Conservation (phyloP, 2,113 vertebrate species). For the Erpornis zantholeuca region DNA sequence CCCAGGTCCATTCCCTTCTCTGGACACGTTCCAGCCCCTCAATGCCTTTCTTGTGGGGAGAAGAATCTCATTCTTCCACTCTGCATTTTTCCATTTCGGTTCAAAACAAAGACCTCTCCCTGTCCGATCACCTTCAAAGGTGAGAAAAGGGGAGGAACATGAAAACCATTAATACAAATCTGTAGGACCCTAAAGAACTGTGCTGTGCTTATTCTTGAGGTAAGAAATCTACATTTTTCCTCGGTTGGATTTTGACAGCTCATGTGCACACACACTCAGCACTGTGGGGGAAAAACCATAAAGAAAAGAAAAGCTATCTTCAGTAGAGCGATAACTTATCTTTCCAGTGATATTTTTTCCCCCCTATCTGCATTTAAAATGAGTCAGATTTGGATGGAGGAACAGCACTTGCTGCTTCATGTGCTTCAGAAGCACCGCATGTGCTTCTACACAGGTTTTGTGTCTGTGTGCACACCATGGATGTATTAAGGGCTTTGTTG, state of each 20-base stretch:
- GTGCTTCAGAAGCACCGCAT: not conserved
- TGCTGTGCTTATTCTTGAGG: fast-evolving
- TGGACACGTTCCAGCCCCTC: fast-evolving
- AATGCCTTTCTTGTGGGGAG: not conserved
- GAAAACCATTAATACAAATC: not conserved
- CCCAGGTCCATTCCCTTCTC: fast-evolving
- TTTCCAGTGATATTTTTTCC: not conserved
- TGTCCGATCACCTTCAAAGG: not conserved
- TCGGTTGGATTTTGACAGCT: not conserved
- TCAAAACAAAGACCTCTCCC: not conserved
- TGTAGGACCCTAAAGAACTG: not conserved
- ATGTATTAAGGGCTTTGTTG: not conserved
- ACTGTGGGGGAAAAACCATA: not conserved
- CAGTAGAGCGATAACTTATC: not conserved
- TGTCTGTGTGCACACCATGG: not conserved
- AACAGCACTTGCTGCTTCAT: not conserved
- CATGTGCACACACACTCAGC: not conserved
- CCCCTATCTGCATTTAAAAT: conserved; percentile 1
- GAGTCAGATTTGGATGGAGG: not conserved
- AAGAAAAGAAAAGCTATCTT: not conserved
- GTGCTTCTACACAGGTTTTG: not conserved
- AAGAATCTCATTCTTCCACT: not conserved
- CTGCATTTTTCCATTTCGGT: not conserved
- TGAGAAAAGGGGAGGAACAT: not conserved
- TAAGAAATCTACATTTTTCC: not conserved